Base-by-base conservation (phyloP, 2,888 invertebrate species). In the Lissonota sp. region DNA sequence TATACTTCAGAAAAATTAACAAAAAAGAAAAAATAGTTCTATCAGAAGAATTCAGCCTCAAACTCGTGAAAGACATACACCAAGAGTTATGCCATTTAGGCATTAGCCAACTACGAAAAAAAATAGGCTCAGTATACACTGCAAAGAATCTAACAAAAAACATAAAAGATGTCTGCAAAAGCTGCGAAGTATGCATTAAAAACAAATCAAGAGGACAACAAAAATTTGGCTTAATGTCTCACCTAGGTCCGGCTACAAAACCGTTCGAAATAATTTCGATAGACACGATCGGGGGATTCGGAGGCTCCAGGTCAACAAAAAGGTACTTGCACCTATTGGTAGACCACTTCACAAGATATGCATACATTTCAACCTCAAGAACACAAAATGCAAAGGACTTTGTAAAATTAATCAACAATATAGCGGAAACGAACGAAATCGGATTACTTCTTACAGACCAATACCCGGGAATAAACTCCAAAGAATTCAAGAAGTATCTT, bases 211-310 rank as follows among this genome's bases (percentile, higher is more conserved):
- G 88, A 78, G 80, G 83, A 76, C 75, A 80, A 57, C n/a, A 55
- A 12, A 83, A 83, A 79, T 69, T 83, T 77, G 87, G 86, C 10
- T 53, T 84, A 10, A 79, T 86, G 80, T 86, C 85, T 0, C 85
- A 87, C 10, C 64, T 87, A 53, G 87, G 87, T 12, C 87, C 87
- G 1, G 86, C 87, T 6, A 80, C 57, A 53, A 16, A 83, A 26
- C 85, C 87, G 5, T 87, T 83, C 76, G 84, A 88, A 83, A 87
- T 88, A 76, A 71, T 86, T 7, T 88, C 87, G 8, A 83, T 88
- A 40, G 87, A 88, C 53, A 88, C 87, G 6, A 87, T 88, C 51
- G 87, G 87, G 63, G 87, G 87, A 51, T 84, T 87, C 77, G 85
- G 87, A 37, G 84, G 88, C 4, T 67, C 79, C 44, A 60, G 85